These are phyloP conservation scores for Pogonus chalceus DNA, from an alignment of 1,140 invertebrate genomes.

Conservation along the genomic window DNA sequence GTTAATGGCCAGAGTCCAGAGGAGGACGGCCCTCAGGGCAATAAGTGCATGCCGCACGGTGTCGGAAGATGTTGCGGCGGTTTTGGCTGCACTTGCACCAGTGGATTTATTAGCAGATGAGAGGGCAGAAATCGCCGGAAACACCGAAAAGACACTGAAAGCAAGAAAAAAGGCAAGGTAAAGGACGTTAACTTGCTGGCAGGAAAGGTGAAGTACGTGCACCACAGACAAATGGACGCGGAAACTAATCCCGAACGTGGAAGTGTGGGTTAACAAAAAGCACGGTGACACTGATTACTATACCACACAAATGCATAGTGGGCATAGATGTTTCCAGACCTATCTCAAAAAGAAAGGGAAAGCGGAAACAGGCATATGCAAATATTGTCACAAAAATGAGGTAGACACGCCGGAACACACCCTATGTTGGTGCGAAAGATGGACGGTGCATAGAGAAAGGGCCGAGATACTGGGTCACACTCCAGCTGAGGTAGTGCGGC, in stretches of 20 bases:
- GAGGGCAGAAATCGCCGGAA: slow-evolving; percentile 9
- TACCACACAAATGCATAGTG: slow-evolving; percentile 18
- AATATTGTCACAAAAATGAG: slow-evolving; percentile 9
- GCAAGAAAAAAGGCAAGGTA: slow-evolving; percentile 10
- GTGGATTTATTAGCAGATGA: too few relatives aligned
- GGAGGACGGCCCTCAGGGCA: slow-evolving; percentile 14
- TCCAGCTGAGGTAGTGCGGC: background rate
- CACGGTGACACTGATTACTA: slow-evolving; percentile 17
- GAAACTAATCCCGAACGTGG: slow-evolving; percentile 17
- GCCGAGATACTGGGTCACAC: background rate
- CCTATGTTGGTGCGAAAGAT: slow-evolving; percentile 14
- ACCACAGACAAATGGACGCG: slow-evolving; percentile 19
- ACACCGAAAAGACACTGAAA: slow-evolving; percentile 9
- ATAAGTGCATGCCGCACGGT: slow-evolving; percentile 20
- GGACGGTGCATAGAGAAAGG: slow-evolving; percentile 1
- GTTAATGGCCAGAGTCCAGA: slow-evolving; percentile 15
- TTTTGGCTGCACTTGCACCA: slow-evolving; percentile 15
- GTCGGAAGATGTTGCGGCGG: slow-evolving; percentile 19
- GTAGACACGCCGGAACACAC: slow-evolving; percentile 19
- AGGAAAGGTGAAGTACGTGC: slow-evolving; percentile 13
- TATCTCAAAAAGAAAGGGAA: too few relatives aligned
- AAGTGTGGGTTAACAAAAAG: slow-evolving; percentile 14
- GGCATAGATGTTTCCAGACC: slow-evolving; percentile 18
- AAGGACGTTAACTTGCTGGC: slow-evolving; percentile 10
- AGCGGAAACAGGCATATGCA: slow-evolving; percentile 6